phyloP scores from a whole-genome alignment of 2,888 invertebrate species.

The Parthenolecanium corni region DNA sequence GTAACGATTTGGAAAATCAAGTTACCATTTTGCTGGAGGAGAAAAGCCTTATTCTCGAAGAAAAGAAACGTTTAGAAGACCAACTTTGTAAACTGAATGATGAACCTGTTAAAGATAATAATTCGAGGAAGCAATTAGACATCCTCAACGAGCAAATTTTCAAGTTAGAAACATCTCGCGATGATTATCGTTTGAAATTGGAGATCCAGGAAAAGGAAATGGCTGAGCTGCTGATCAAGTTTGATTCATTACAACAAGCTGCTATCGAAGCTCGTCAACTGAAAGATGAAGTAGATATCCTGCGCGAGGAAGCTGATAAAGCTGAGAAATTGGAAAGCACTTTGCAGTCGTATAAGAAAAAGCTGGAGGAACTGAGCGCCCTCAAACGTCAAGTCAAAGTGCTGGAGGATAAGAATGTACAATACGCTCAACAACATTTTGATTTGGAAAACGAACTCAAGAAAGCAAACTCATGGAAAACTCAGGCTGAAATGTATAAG shows the following conservation, averaged over 20 bases:
- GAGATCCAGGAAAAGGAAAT: slow-evolving; percentile 72
- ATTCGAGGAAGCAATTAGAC: slow-evolving; percentile 63
- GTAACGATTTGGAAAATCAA: slow-evolving; percentile 78
- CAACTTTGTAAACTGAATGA: slow-evolving; percentile 51
- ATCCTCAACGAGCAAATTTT: slow-evolving; percentile 75
- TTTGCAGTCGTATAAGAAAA: slow-evolving; percentile 81
- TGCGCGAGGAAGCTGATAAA: slow-evolving; percentile 81
- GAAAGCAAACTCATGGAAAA: slow-evolving; percentile 45
- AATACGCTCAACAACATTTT: slow-evolving; percentile 76
- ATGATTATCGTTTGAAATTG: slow-evolving; percentile 71
- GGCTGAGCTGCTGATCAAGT: slow-evolving; percentile 59
- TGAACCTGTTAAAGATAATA: slow-evolving; percentile 49
- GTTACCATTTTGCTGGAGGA: slow-evolving; percentile 67
- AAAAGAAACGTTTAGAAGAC: slow-evolving; percentile 59
- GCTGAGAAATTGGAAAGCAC: slow-evolving; percentile 71
- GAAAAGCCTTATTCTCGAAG: slow-evolving; percentile 59
- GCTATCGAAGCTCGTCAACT: slow-evolving; percentile 69
- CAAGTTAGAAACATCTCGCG: slow-evolving; percentile 69
- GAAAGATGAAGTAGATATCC: slow-evolving; percentile 85
- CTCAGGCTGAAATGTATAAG: slow-evolving; percentile 69
- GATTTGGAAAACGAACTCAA: slow-evolving; percentile 84
- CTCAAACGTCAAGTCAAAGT: slow-evolving; percentile 72
- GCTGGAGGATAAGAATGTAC: slow-evolving; percentile 80
- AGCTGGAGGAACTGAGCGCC: slow-evolving; percentile 85
- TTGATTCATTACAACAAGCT: slow-evolving; percentile 65